Evolutionary conservation across 1,140 invertebrate genomes (phyloP), one percentile per base, ranked within the genome.

Genomic region (Asbolus verrucosus): DNA sequence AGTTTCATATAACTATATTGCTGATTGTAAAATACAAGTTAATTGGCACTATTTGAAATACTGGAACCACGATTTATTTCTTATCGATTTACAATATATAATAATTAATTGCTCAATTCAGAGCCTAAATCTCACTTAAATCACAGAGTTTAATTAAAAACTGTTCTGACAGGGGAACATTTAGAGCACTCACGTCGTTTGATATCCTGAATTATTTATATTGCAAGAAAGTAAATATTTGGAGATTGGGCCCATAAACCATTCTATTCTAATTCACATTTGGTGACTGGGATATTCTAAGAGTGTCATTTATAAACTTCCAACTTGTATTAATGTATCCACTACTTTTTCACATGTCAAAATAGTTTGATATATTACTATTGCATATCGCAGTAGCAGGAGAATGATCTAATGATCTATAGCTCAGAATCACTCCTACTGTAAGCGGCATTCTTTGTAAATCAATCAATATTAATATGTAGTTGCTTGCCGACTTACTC

Each of bases 281-380:
- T 73, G 68, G 71, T 71, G 73, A 73, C 71, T 73, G 61, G 21
- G 38, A 60, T 30, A 66, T 67, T 38, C 60, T 54, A 38, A 63
- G 38, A 60, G 61, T 67, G 73, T 76, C 73, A 74, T 76, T 76
- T 76, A 76, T 74, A 73, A 65, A 70, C 54, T 50, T 67, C 54
- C 61, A 67, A 67, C 46, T 71, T 24, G 66, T 73, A 73, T 76
- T 76, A 73, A 75, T 74, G 71, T 70, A 65, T 71, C 69, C 50
- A 68, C 73, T 70, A 72, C 63, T 71, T 74, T 75, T 74, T 76
- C 75, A 76, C 67, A 76, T 76, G 75, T 76, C 75, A 76, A 74
- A 73, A 74, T 76, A 69, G 24, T 73, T 74, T 76, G 75, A 76
- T 76, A 76, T 74, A 75, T 74, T 67, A 71, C 66, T 61, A 69